phyloP scores from a whole-genome alignment of 2,888 invertebrate genomes.

The Melanophora roralis region DNA sequence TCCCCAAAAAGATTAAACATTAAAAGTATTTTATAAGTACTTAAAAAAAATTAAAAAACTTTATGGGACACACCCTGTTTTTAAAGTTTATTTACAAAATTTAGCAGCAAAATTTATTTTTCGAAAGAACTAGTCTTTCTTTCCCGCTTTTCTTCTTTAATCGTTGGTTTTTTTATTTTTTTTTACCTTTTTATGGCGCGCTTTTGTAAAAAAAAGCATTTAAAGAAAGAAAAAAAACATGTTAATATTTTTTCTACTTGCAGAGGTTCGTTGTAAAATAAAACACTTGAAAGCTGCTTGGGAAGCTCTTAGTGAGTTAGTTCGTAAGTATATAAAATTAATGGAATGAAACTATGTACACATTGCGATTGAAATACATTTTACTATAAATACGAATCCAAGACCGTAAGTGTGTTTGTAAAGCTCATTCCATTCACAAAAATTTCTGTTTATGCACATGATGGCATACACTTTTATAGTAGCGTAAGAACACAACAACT shows the following conservation, averaged over 20 bases:
- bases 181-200: conserved; percentile 52
- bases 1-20: not conserved
- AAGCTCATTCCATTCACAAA: conserved; percentile 63
- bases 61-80: conserved; percentile 40
- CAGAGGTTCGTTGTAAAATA: conserved; percentile 19
- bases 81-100: conserved; percentile 27
- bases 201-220: conserved; percentile 36
- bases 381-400: conserved; percentile 37
- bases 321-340: conserved; percentile 48
- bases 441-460: conserved; percentile 24
- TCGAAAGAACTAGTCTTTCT: conserved; percentile 28
- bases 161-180: not conserved
- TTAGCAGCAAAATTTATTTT: conserved; percentile 29
- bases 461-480: conserved; percentile 3
- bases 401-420: conserved; percentile 42
- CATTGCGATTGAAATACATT: conserved; percentile 51
- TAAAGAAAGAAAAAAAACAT: conserved; percentile 11
- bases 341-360: conserved; percentile 36
- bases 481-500: conserved; percentile 45
- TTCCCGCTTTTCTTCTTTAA: conserved; percentile 39
- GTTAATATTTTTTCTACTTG: conserved; percentile 50
- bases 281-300: conserved; percentile 31
- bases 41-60: not conserved
- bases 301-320: not conserved
- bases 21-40: too few species aligned